Conservation (phyloP, 2,113 vertebrate species). For the Xenopus tropicalis region DNA sequence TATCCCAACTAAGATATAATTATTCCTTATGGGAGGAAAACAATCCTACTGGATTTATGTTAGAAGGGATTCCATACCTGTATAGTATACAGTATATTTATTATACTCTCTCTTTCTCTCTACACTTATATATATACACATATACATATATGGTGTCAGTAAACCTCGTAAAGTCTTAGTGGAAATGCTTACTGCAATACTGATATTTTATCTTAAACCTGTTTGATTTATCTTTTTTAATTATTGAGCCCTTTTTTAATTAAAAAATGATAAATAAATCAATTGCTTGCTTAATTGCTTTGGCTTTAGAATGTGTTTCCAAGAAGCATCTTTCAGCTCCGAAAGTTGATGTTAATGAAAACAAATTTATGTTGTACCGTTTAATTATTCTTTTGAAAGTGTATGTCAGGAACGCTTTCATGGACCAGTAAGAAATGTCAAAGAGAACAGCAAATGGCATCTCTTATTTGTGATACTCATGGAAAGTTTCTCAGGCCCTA, state of each 20-base stretch:
- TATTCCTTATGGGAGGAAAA: too few relatives aligned
- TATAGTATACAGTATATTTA: too few relatives aligned
- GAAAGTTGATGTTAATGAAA: conserved; percentile 21
- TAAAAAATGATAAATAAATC: conserved; percentile 50
- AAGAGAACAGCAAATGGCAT: conserved; percentile 8
- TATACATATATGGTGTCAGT: too few relatives aligned
- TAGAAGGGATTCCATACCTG: too few relatives aligned
- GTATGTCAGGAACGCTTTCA: conserved; percentile 4
- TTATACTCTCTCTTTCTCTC: too few relatives aligned
- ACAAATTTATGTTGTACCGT: conserved; percentile 12
- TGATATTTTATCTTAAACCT: conserved; percentile 26
- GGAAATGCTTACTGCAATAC: too few relatives aligned
- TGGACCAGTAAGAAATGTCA: neutral
- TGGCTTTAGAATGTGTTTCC: conserved; percentile 57
- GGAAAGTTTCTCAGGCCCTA: neutral
- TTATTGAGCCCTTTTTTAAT: conserved; percentile 52
- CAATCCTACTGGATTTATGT: too few relatives aligned
- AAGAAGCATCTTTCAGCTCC: conserved; percentile 41
- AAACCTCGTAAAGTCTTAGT: too few relatives aligned
- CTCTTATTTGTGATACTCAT: conserved; percentile 11
- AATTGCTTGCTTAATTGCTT: conserved; percentile 60
- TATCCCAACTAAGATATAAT: too few relatives aligned
- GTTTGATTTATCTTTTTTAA: conserved; percentile 56
- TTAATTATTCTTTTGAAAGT: conserved; percentile 16
- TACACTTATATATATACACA: too few relatives aligned